Evolutionary conservation across 1,140 invertebrate species (phyloP).

Genomic region (Frieseomelitta varia): DNA sequence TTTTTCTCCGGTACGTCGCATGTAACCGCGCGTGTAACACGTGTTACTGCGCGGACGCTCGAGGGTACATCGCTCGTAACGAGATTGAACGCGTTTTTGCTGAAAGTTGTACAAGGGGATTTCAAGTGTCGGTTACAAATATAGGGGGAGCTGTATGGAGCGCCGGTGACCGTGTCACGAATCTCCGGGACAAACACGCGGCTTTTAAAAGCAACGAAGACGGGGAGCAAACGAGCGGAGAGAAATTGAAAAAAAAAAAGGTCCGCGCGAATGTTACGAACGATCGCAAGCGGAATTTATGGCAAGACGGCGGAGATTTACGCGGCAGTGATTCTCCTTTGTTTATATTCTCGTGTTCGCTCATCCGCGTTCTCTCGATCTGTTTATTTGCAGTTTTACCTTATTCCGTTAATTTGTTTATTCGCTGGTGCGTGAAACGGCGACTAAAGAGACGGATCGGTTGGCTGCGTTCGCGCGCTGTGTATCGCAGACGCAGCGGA

Average conservation of each 20-base stretch:
- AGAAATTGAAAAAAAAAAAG: neutral
- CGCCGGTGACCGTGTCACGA: conserved; percentile 20
- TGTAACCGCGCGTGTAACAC: conserved; percentile 10
- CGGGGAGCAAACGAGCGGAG: neutral
- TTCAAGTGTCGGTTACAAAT: conserved; percentile 31
- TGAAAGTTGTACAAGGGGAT: conserved; percentile 16
- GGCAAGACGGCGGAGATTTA: neutral
- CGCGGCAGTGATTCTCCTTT: neutral
- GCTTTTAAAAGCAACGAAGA: neutral
- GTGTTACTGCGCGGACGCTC: conserved; percentile 5
- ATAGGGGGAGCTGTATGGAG: neutral
- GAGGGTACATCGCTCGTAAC: conserved; percentile 2
- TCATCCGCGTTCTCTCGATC: neutral
- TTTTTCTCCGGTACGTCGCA: neutral
- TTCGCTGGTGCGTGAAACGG: neutral
- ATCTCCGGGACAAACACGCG: neutral
- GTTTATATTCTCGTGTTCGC: neutral
- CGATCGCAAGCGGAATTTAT: neutral
- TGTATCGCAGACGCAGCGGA: neutral
- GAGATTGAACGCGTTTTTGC: conserved; percentile 9
- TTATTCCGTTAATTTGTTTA: neutral
- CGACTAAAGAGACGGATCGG: neutral
- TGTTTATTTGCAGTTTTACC: neutral
- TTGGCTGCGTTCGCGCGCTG: too few relatives aligned
- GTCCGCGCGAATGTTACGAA: neutral